Evolutionary conservation across 2,888 invertebrate genomes (phyloP).

Genomic region (Thecocarcelia acutangulata): DNA sequence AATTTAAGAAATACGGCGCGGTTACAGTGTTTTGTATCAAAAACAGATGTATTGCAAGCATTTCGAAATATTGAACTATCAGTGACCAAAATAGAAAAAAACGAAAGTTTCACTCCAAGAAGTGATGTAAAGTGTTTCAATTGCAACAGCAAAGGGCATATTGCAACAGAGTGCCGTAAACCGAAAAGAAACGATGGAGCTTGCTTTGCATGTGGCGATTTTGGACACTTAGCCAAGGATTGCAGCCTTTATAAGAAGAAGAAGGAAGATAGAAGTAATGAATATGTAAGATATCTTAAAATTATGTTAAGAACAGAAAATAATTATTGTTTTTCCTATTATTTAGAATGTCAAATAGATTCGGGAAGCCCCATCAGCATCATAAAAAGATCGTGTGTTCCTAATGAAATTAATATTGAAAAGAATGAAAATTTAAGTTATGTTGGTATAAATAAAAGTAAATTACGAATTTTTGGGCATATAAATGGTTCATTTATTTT

Average conservation of each 20-base stretch:
- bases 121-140: constrained; percentile 28
- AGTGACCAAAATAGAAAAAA: background rate
- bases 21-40: constrained; percentile 32
- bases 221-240: constrained; percentile 40
- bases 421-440: constrained; percentile 35
- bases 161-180: constrained; percentile 35
- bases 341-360: constrained; percentile 67
- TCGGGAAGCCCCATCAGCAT: constrained; percentile 67
- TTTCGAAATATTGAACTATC: constrained; percentile 25
- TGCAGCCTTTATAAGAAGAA: constrained; percentile 24
- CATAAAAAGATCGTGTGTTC: constrained; percentile 33
- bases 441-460: constrained; percentile 62
- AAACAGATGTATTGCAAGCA: constrained; percentile 35
- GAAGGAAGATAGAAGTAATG: constrained; percentile 1
- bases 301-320: constrained; percentile 17
- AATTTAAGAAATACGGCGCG: constrained; percentile 18
- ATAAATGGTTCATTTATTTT: constrained; percentile 49
- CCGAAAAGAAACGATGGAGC: constrained; percentile 26
- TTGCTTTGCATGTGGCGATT: constrained; percentile 36
- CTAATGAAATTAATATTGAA: constrained; percentile 39
- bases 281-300: constrained; percentile 43
- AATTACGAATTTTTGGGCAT: constrained; percentile 45
- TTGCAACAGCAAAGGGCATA: constrained; percentile 45
- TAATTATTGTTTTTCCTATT: constrained; percentile 32
- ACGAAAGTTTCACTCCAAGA: background rate